Evolutionary conservation across 2,113 vertebrate species (phyloP).

Genomic region (Ptilonorhynchus violaceus): DNA sequence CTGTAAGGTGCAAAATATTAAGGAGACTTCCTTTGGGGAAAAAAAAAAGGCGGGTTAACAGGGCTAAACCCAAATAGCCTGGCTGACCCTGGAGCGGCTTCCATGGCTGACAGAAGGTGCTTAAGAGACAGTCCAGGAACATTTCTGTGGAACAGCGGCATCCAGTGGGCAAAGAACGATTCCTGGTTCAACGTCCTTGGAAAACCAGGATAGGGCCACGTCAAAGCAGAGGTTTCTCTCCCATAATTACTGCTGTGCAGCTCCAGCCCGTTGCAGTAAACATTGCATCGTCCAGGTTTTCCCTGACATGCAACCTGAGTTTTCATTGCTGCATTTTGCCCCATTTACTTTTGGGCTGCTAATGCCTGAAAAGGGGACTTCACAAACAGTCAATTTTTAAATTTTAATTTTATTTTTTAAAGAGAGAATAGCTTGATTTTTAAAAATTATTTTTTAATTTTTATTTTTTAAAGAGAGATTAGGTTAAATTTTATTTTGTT

Average conservation of each 20-base stretch:
- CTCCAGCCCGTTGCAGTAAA: neutral
- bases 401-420: neutral
- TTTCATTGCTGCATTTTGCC: neutral
- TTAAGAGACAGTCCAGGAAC: rapidly evolving
- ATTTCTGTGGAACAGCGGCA: slow-evolving; percentile 35
- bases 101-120: neutral
- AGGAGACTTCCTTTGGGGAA: neutral
- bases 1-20: neutral
- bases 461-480: neutral
- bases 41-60: neutral
- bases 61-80: rapidly evolving
- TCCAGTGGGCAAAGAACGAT: slow-evolving; percentile 12
- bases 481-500: neutral
- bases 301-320: too few species aligned
- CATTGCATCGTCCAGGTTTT: neutral
- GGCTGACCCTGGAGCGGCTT: neutral
- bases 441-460: neutral
- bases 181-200: neutral
- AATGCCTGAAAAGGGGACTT: neutral
- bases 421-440: neutral
- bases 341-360: neutral
- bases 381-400: neutral
- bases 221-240: neutral
- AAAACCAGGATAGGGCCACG: rapidly evolving
- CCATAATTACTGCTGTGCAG: neutral